Conservation (phyloP, 2,113 vertebrate species). For the Erythrocercus mccallii region DNA sequence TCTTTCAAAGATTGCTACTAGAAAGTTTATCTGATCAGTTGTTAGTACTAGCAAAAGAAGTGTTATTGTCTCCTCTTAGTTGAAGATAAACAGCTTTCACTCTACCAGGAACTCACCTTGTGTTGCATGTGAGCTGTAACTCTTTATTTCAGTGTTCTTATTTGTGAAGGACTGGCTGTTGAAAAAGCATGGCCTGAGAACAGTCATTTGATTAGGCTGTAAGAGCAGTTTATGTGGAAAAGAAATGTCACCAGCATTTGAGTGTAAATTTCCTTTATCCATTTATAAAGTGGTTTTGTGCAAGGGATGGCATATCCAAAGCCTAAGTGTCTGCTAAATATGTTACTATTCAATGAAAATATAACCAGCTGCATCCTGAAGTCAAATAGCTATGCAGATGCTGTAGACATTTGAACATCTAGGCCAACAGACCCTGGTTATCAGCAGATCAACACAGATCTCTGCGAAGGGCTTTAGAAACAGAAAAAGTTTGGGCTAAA, state of each 20-base stretch:
- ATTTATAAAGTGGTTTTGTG: background rate
- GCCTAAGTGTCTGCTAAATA: background rate
- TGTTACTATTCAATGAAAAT: background rate
- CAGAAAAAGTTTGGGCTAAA: background rate
- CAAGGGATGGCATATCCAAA: background rate
- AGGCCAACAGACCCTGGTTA: background rate
- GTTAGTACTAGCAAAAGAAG: background rate
- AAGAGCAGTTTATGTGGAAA: background rate
- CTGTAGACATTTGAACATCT: background rate
- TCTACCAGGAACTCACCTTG: background rate
- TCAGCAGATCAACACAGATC: background rate
- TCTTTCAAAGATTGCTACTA: background rate
- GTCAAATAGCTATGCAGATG: background rate
- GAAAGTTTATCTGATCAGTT: background rate
- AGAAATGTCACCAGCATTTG: background rate
- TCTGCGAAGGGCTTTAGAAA: background rate
- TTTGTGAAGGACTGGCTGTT: background rate
- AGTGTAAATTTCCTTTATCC: background rate
- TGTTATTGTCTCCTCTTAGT: background rate
- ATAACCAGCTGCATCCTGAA: background rate
- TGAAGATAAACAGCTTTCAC: background rate
- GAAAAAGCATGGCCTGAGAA: background rate
- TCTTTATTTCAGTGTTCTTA: background rate
- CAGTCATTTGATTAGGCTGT: background rate
- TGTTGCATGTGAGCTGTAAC: background rate